Percentiles rank a stretch among this genome's conserved stretches.
Evolutionary conservation across 2,888 invertebrate species (phyloP).

Genomic region (Dimorphilus gyrociliatus): DNA sequence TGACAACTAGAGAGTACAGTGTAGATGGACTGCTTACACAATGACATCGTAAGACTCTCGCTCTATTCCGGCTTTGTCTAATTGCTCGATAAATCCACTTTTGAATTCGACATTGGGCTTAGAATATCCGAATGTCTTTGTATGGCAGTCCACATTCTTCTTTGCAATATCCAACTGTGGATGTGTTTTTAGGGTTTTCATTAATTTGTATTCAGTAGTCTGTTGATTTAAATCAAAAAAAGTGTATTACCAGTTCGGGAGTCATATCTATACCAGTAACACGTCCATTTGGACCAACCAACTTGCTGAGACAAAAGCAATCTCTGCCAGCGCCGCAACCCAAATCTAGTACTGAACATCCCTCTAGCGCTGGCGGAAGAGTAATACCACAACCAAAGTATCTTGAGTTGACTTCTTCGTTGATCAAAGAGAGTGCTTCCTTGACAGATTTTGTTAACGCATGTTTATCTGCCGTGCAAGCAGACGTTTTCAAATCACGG

Average conservation of each 20-base stretch:
- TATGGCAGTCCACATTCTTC: constrained; percentile 24
- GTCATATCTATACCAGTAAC: constrained; percentile 31
- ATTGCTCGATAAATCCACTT: constrained; percentile 23
- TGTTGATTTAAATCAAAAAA: too few relatives aligned
- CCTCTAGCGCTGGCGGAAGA: constrained; percentile 21
- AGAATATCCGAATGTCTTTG: constrained; percentile 19
- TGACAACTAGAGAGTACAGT: too few relatives aligned
- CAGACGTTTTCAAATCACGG: constrained; percentile 15
- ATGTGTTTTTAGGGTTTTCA: not conserved
- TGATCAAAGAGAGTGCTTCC: constrained; percentile 14
- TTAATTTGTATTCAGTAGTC: too few relatives aligned
- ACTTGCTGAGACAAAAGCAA: constrained; percentile 22
- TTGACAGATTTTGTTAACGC: constrained; percentile 9
- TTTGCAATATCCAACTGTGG: constrained; percentile 19
- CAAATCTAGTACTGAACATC: constrained; percentile 20
- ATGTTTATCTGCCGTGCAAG: constrained; percentile 11
- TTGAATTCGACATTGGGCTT: constrained; percentile 22
- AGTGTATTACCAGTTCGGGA: constrained; percentile 22
- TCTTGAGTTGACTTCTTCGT: constrained; percentile 19
- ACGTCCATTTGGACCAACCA: constrained; percentile 21
- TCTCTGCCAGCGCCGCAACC: constrained; percentile 28
- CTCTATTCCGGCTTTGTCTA: constrained; percentile 18
- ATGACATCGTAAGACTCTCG: constrained; percentile 20
- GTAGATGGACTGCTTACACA: too few relatives aligned
- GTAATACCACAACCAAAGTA: constrained; percentile 30